Base-by-base conservation (phyloP, 2,888 invertebrate species). In the Oxyteleia sp. region DNA sequence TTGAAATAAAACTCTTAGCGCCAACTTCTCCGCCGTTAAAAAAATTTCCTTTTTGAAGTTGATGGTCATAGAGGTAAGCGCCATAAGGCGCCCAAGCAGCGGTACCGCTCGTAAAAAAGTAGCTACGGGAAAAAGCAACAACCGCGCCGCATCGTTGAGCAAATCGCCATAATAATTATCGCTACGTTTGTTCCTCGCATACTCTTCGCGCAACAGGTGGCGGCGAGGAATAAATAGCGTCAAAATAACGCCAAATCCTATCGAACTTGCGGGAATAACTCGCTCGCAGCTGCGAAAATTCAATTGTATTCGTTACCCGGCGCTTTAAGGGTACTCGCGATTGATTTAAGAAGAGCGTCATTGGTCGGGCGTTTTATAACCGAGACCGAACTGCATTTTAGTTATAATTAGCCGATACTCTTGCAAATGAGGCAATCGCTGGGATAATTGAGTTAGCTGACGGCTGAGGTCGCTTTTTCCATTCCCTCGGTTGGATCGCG, bases 201-300 rank as follows among this genome's bases (percentile, higher is more conserved):
- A 79, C 81, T 80, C 79, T 81, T 78, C 78, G 78, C 66, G 85
- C 85, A 85, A 85, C 85, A 85, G 85, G 85, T 85, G 81, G 85
- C 26, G 41, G 71, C 57, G 78, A 74, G 75, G 83, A 83, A 85
- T 81, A 85, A 85, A 78, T 85, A 83, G 81, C 83, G 85, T 71
- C 83, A 85, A 80, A 71, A 83, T 83, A 81, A 81, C 81, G 82
- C 83, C 82, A 74, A 85, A 81, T 83, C 71, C 81, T 83, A 83
- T 83, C 71, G 78, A 83, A 83, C 78, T 61, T 80, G 80, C 47
- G 51, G 78, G 47, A 82, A 85, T 82, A 68, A 82, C 80, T 81
- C 76, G 82, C 49, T 57, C 38, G 59, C 63, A 59, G 68, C 29
- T 55, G 38, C 29, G 59, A 66, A 69, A 69, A 85, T 81, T 85